Conservation (phyloP, 2,888 invertebrate species). For the Eristalinus sepulchralis region DNA sequence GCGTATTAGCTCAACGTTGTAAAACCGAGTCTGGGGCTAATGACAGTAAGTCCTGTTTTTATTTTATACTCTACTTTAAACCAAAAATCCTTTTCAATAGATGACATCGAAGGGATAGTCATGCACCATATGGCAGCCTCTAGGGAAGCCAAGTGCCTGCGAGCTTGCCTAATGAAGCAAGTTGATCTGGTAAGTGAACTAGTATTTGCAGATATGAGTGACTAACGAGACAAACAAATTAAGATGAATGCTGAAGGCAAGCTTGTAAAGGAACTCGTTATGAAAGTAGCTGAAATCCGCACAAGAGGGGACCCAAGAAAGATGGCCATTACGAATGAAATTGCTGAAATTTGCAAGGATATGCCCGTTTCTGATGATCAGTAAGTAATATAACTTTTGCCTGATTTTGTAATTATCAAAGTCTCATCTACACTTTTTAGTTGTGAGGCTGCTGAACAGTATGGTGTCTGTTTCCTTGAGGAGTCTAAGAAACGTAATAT, state of each 20-base stretch:
- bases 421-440: background rate
- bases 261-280: slow-evolving; percentile 69
- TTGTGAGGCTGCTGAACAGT: slow-evolving; percentile 77
- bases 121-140: slow-evolving; percentile 72
- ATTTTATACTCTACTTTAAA: background rate
- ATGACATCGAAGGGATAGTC: slow-evolving; percentile 72
- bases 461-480: slow-evolving; percentile 73
- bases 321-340: slow-evolving; percentile 72
- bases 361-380: slow-evolving; percentile 74
- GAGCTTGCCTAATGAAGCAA: slow-evolving; percentile 76
- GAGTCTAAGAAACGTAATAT: slow-evolving; percentile 74
- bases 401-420: background rate
- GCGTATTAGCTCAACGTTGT: slow-evolving; percentile 74
- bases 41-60: slow-evolving; percentile 74
- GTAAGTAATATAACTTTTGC: background rate
- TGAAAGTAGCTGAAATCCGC: slow-evolving; percentile 72
- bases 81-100: slow-evolving; percentile 10
- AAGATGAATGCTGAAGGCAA: slow-evolving; percentile 75
- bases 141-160: slow-evolving; percentile 75
- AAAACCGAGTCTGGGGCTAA: slow-evolving; percentile 77
- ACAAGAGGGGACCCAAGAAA: slow-evolving; percentile 73
- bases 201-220: background rate
- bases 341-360: slow-evolving; percentile 73
- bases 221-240: background rate
- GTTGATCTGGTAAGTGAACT: slow-evolving; percentile 66